Percentiles rank a stretch among this genome's conserved stretches.
These are phyloP conservation scores for Acrocephalus scirpaceus DNA, from an alignment of 2,797 vertebrate species.

Conservation along the genomic window DNA sequence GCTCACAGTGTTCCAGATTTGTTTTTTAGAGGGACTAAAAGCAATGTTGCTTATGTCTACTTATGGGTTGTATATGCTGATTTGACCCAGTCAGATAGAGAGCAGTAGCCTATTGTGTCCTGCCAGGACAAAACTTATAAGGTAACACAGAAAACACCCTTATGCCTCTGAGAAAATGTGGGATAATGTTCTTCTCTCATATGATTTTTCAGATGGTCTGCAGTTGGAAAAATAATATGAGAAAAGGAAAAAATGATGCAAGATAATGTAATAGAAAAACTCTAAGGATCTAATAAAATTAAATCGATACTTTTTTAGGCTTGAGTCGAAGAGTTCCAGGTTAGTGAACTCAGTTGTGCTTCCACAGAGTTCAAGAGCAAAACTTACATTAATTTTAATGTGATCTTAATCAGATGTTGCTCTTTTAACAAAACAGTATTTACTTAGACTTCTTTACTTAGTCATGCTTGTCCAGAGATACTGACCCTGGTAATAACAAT, in stretches of 20 bases:
- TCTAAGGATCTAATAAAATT: neutral
- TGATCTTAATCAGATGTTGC: neutral
- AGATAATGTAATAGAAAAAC: neutral
- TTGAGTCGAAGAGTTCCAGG: neutral
- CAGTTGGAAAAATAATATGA: neutral
- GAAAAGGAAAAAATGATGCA: neutral
- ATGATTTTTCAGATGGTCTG: neutral
- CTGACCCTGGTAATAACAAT: neutral
- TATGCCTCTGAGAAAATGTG: neutral
- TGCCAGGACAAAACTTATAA: neutral
- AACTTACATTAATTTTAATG: neutral
- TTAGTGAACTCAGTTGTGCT: neutral
- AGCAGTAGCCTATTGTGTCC: neutral
- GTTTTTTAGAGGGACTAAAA: neutral
- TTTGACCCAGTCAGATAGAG: neutral
- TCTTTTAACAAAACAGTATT: neutral
- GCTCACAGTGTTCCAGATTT: neutral
- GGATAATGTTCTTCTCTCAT: neutral
- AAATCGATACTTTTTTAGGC: neutral
- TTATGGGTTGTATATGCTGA: neutral
- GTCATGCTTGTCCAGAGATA: neutral
- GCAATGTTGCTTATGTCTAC: neutral
- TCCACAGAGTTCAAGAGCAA: neutral
- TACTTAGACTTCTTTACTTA: neutral
- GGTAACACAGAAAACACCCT: neutral